A percentile compares a stretch with the other conserved stretches of the same genome.
These are phyloP conservation scores for Amiota minor DNA, from an alignment of 2,888 invertebrate species.

Conservation along the genomic window DNA sequence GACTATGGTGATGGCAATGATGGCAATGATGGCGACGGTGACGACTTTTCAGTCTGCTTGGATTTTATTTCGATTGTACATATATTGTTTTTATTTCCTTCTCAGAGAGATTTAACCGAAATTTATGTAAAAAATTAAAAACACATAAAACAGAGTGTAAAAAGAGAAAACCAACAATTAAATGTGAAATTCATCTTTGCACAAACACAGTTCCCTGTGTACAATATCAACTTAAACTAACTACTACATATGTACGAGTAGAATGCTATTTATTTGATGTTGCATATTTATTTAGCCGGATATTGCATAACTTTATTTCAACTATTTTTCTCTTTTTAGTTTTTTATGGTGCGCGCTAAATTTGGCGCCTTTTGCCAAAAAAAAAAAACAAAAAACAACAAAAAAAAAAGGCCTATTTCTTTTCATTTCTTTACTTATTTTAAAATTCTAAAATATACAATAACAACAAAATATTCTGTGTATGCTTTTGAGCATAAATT, in stretches of 20 bases:
- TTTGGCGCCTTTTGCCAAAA: slow-evolving; percentile 63
- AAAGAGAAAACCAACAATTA: neutral
- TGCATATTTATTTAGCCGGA: slow-evolving; percentile 15
- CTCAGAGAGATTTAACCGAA: neutral
- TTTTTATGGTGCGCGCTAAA: slow-evolving; percentile 47
- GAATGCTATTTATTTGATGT: neutral
- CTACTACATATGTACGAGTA: no score
- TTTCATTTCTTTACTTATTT: slow-evolving; percentile 17
- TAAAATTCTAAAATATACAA: slow-evolving; percentile 3
- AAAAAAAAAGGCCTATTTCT: slow-evolving; percentile 35
- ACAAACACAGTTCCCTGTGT: no score
- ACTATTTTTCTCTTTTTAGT: slow-evolving; percentile 1
- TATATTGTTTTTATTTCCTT: slow-evolving; percentile 3
- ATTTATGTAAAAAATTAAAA: slow-evolving; percentile 18
- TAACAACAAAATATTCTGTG: slow-evolving; percentile 12
- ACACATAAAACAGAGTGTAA: neutral
- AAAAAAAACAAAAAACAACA: no score
- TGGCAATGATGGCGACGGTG: neutral
- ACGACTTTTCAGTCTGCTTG: neutral
- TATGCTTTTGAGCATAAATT: slow-evolving; percentile 18
- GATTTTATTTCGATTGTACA: neutral
- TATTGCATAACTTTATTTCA: slow-evolving; percentile 18
- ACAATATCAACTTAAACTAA: no score
- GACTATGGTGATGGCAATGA: neutral
- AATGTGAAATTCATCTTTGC: slow-evolving; percentile 20